phyloP scores from a whole-genome alignment of 2,797 vertebrate species.

The Rhinoraja longicauda region DNA sequence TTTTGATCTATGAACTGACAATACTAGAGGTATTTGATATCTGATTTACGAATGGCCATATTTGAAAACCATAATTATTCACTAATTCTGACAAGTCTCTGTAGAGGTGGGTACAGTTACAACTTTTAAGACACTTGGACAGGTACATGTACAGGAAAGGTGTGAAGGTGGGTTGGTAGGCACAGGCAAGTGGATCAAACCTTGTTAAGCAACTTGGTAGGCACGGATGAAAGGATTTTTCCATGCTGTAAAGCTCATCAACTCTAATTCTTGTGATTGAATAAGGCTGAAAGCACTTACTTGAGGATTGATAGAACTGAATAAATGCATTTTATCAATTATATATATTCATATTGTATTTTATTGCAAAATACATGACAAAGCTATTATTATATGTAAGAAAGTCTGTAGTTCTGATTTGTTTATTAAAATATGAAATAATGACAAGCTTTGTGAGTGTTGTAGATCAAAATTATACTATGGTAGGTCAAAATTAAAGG shows the following conservation, averaged over 20 bases:
- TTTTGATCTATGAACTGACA: background rate
- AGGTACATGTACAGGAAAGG: no score
- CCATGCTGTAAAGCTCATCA: no score
- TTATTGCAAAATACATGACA: background rate
- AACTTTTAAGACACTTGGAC: no score
- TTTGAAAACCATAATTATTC: background rate
- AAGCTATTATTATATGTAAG: background rate
- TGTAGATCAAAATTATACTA: background rate
- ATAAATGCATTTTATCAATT: constrained; percentile 10
- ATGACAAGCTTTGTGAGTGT: background rate
- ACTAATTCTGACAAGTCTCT: background rate
- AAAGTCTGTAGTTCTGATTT: constrained; percentile 9
- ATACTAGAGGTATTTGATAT: background rate
- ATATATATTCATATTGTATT: background rate
- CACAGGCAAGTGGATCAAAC: no score
- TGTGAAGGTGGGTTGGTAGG: no score
- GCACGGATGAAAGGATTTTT: no score
- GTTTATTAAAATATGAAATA: constrained; percentile 8
- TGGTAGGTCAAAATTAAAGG: background rate
- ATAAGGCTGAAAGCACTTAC: background rate
- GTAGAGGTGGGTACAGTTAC: no score
- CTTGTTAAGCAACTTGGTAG: no score
- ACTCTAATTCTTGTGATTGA: background rate
- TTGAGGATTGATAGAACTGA: background rate
- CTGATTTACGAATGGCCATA: background rate